Conservation (phyloP, 2,113 vertebrate species). For the Coregonus clupeaformis region DNA sequence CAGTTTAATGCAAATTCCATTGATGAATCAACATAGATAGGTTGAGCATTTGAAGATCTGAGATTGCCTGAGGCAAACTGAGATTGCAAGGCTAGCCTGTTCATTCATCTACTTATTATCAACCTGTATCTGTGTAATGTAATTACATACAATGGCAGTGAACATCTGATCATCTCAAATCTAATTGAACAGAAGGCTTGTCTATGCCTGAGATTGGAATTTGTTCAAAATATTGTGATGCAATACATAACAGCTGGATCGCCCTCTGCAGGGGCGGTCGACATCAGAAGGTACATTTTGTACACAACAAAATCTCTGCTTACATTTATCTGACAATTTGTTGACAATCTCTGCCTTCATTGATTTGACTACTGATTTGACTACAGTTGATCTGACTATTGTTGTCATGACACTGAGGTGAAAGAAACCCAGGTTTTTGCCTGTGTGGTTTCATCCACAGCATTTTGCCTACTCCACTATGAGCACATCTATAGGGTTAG, state of each 20-base stretch:
- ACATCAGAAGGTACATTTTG: not conserved
- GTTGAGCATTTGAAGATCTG: no score
- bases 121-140: not conserved
- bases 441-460: not conserved
- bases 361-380: not conserved
- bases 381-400: not conserved
- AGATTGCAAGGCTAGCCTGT: not conserved
- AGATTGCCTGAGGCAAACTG: not conserved
- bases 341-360: not conserved
- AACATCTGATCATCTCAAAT: not conserved
- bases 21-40: no score
- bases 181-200: not conserved
- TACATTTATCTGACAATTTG: not conserved
- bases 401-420: not conserved
- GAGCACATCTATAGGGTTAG: no score
- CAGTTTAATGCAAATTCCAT: no score
- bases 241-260: constrained; percentile 21
- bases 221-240: not conserved
- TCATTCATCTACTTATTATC: not conserved
- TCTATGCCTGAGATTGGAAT: not conserved
- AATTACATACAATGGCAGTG: not conserved
- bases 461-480: no score
- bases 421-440: no score
- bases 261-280: not conserved
- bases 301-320: not conserved